Base-by-base conservation (phyloP, 2,797 vertebrate species). In the Denticeps clupeoides region DNA sequence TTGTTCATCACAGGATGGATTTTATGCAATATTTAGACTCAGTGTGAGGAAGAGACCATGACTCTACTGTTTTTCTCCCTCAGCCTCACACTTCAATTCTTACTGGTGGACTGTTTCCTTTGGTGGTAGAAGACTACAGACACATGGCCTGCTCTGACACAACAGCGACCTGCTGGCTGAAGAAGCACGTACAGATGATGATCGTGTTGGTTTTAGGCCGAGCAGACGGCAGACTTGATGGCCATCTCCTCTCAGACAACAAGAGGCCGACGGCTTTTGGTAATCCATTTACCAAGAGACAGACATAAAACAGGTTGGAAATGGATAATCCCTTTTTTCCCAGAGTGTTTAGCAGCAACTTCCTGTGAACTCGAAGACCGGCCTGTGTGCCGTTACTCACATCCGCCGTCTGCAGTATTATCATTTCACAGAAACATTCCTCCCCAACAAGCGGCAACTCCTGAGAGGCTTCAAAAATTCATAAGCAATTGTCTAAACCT, bases 211-310 rank as follows among this genome's bases (percentile, higher is more conserved):
- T 29, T 16, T 53, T 16, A 59, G 55, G 29, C 46, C 40, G 55
- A 41, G 45, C 60, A 65, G 60, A 61, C 44, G 18, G 28, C 38
- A 45, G 45, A 62, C 43, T 18, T 11, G 41, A 47, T 41, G 56
- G 49, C 46, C 23, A 23, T 49, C 24, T 47, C 47, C 22, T 41
- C 28, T 31, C 21, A 51, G 38, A 54, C 40, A 35, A 49, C 33
- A 50, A 26, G 23, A 40, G 22, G 52, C n/a, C n/a, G n/a, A 43
- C 46, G 37, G 19, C 47, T 53, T 57, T 51, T 25, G 7, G 45
- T 70, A 72, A 75, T 71, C 67, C 59, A 58, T 47, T 64, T 64
- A 64, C 55, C 60, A 19, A 29, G 62, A 60, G 49, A 49, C 46
- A 38, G 42, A 44, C 35, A 22, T 28, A 41, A 53, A 59, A 45